Conservation (phyloP, 2,113 vertebrate species). For the Typhlomys cinereus region DNA sequence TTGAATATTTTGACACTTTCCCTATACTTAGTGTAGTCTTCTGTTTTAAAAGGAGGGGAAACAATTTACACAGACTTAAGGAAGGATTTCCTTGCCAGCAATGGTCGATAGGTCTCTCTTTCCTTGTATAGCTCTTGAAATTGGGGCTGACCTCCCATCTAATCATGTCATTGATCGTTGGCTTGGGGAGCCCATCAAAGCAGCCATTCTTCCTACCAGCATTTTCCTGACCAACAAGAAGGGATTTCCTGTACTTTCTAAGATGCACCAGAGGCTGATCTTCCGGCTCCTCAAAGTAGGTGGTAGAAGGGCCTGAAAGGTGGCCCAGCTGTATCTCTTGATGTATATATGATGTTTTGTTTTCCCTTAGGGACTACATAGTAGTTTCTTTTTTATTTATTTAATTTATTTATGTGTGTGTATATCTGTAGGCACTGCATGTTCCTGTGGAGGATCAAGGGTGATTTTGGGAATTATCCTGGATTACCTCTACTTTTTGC, state of each 20-base stretch:
- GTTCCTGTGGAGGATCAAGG: no score
- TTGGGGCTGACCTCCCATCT: constrained; percentile 92
- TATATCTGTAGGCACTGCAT: no score
- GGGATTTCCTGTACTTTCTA: constrained; percentile 95
- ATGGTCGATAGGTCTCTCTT: not conserved
- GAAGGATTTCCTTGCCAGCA: not conserved
- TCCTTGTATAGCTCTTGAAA: constrained; percentile 88
- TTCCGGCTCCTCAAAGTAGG: constrained; percentile 94
- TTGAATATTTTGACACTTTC: not conserved
- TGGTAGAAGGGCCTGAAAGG: not conserved
- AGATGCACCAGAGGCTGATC: constrained; percentile 92
- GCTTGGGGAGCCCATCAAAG: constrained; percentile 96
- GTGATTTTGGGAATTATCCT: no score
- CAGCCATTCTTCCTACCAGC: constrained; percentile 92
- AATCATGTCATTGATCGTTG: constrained; percentile 92
- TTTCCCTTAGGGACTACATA: no score
- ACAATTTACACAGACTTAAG: not conserved
- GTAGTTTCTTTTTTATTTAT: not conserved
- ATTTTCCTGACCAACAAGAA: constrained; percentile 97
- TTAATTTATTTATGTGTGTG: no score
- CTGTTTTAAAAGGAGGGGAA: not conserved
- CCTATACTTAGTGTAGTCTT: not conserved
- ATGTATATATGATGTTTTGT: not conserved
- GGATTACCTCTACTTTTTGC: no score
- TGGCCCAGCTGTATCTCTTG: not conserved